Conservation (phyloP, 2,888 invertebrate genomes). For the Machimus rusticus region DNA sequence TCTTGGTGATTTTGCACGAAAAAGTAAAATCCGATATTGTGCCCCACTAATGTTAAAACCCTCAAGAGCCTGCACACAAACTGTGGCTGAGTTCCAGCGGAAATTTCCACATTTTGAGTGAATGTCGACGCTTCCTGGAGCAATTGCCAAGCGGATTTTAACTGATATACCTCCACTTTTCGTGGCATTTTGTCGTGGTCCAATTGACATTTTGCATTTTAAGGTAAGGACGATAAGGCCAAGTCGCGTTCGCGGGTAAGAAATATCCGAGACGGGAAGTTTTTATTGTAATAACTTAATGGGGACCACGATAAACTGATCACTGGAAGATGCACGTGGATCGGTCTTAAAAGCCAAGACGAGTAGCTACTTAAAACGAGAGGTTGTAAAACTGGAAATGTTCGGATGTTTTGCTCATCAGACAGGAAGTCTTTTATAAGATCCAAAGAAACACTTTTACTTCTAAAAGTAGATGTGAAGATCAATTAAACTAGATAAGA, state of each 20-base stretch:
- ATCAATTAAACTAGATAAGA: background rate
- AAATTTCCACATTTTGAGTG: constrained; percentile 19
- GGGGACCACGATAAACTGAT: background rate
- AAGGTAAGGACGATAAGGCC: background rate
- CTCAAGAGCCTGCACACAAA: background rate
- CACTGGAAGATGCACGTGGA: background rate
- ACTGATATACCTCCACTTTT: background rate
- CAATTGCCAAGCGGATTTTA: background rate
- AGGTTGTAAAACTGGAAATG: background rate
- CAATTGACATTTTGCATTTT: constrained; percentile 20
- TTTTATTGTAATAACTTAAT: background rate
- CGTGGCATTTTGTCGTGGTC: background rate
- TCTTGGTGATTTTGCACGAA: background rate
- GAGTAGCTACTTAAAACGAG: background rate
- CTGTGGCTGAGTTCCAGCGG: background rate
- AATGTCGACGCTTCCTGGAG: background rate
- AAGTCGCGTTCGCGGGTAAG: background rate
- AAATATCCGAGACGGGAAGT: background rate
- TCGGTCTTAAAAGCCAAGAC: background rate
- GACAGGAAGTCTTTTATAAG: background rate
- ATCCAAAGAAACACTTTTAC: background rate
- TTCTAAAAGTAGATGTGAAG: background rate
- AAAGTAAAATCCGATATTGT: background rate
- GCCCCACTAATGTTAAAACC: background rate
- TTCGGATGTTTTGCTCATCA: background rate